Conservation (phyloP, 2,797 vertebrate species). For the Danio albolineatus region DNA sequence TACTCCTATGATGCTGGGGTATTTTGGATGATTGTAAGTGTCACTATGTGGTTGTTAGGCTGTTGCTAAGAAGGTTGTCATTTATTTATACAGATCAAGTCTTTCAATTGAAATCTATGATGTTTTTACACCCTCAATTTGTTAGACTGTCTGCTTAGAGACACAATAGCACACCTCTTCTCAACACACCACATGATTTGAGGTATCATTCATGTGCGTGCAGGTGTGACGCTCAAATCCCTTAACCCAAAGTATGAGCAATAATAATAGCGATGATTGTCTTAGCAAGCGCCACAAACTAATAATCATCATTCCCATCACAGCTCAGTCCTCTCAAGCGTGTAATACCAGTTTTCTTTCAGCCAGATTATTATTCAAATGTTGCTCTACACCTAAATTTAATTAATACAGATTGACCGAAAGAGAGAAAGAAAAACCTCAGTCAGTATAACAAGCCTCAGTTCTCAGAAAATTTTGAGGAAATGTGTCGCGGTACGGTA, state of each 20-base stretch:
- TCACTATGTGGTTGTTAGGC: background rate
- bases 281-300: conserved; percentile 4
- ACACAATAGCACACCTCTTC: background rate
- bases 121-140: background rate
- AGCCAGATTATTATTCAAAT: conserved; percentile 20
- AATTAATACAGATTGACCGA: conserved; percentile 20
- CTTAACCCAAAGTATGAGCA: conserved; percentile 1
- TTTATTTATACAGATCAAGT: background rate
- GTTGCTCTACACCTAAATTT: conserved; percentile 4
- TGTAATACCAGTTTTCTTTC: conserved; percentile 18
- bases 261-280: conserved; percentile 15
- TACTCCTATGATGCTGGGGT: background rate
- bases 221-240: conserved; percentile 18
- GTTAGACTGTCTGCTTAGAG: background rate
- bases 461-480: background rate
- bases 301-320: conserved; percentile 14
- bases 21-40: background rate
- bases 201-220: conserved; percentile 26
- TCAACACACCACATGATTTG: conserved; percentile 22
- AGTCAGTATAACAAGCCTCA: background rate
- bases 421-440: background rate
- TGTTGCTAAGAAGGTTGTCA: background rate
- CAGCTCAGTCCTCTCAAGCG: conserved; percentile 23
- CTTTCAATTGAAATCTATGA: background rate
- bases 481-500: background rate